These are phyloP conservation scores for Drosophila kokeensis DNA, from an alignment of 2,888 invertebrate species.

Conservation along the genomic window DNA sequence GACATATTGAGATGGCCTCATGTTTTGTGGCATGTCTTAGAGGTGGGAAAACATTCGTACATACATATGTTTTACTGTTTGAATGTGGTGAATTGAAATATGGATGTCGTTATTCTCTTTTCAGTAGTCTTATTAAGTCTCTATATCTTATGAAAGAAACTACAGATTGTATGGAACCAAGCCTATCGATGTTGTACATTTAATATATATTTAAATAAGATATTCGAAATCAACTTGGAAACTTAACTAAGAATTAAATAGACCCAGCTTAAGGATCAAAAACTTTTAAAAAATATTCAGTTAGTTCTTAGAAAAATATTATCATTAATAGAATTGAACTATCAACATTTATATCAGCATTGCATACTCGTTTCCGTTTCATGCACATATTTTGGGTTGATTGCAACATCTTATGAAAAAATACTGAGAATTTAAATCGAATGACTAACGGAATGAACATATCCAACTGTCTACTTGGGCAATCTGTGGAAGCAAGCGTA, in stretches of 20 bases:
- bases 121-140: not conserved
- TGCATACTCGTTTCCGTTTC: slow-evolving; percentile 15
- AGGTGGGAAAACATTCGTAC: slow-evolving; percentile 58
- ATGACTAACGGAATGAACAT: not conserved
- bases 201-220: not conserved
- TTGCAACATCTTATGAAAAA: not conserved
- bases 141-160: not conserved
- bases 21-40: slow-evolving; percentile 64
- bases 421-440: not conserved
- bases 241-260: not conserved
- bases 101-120: not conserved
- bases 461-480: not conserved
- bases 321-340: not conserved
- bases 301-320: slow-evolving; percentile 1
- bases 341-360: slow-evolving; percentile 18
- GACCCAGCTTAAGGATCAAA: not conserved
- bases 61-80: slow-evolving; percentile 33
- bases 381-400: not conserved
- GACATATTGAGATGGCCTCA: slow-evolving; percentile 48
- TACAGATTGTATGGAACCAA: not conserved
- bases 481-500: not conserved
- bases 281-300: not conserved
- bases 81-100: slow-evolving; percentile 12
- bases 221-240: not conserved
- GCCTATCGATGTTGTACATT: not conserved